Conservation (phyloP, 2,888 invertebrate species). For the Chrysodeixis includens region DNA sequence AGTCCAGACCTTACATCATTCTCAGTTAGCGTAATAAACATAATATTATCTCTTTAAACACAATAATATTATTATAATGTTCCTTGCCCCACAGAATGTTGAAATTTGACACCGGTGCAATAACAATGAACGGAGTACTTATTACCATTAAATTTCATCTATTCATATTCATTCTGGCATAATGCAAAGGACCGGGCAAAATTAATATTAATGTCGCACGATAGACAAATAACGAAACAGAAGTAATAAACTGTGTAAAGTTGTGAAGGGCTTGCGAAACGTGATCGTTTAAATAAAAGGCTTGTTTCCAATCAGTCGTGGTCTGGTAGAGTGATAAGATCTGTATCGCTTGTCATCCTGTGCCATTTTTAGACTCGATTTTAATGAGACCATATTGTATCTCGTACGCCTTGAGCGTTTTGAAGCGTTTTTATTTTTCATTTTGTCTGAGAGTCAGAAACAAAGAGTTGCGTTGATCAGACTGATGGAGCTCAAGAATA, state of each 20-base stretch:
- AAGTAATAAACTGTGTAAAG: slow-evolving; percentile 15
- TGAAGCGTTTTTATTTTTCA: not conserved
- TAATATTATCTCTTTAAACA: no score
- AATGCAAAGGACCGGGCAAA: slow-evolving; percentile 36
- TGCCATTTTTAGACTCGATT: slow-evolving; percentile 25
- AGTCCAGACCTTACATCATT: not conserved
- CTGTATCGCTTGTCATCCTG: slow-evolving; percentile 23
- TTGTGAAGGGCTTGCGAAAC: slow-evolving; percentile 32
- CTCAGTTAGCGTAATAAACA: no score
- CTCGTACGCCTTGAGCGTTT: slow-evolving; percentile 4
- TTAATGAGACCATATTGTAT: slow-evolving; percentile 13
- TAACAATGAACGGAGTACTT: slow-evolving; percentile 51
- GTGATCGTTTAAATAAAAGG: slow-evolving; percentile 49
- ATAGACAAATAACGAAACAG: slow-evolving; percentile 42
- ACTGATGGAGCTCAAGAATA: slow-evolving; percentile 26
- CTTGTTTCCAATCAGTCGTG: slow-evolving; percentile 41
- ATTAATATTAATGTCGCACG: slow-evolving; percentile 53
- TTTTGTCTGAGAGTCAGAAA: not conserved
- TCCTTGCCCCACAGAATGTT: slow-evolving; percentile 18
- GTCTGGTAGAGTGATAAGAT: slow-evolving; percentile 40
- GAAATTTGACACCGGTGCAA: slow-evolving; percentile 52
- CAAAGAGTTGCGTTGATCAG: slow-evolving; percentile 36
- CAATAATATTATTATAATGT: not conserved
- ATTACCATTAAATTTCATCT: slow-evolving; percentile 55
- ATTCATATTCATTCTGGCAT: slow-evolving; percentile 50